Base-by-base conservation (phyloP, 2,113 vertebrate genomes). In the Pedetes capensis region DNA sequence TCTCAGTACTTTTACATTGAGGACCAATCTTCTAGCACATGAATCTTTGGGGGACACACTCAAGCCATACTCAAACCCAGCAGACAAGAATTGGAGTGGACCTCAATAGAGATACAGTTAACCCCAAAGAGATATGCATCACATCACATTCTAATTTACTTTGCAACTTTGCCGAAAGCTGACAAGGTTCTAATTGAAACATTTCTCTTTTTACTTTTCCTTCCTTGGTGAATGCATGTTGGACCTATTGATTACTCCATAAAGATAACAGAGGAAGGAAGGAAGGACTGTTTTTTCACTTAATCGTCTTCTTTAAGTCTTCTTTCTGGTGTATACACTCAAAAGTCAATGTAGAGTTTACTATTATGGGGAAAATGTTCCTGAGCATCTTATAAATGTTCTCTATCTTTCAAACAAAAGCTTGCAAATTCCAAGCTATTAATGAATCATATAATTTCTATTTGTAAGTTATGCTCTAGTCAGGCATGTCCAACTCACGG, bases 271-370 rank as follows among this genome's bases (percentile, higher is more conserved):
- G 42, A 23, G 11, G 34, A 74, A 89, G 37, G 76, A 89, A 89
- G n/a, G 32, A 13, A 81, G 18, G 8, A 78, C 34, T 81, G 42
- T 55, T 86, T 90, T 72, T 44, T 76, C 61, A 74, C 53, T 79
- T 63, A 68, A n/a, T 81, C 68, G 32, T 76, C 75, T 87, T 90
- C 94, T 71, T 81, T 75, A 91, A 87, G 37, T 57, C 79, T 37
- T 87, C 87, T 83, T 92, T 55, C 61, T 84, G 64, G 59, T 82
- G 72, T 84, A n/a, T 44, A 87, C 37, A 93, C 84, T 89, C 82
- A 83, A 91, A 91, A 96, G 13, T 18, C 51, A 94, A 92, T 55
- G 18, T 18, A 85, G 37, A 96, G 82, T 94, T 93, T 94, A 64
- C 57, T 85, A 51, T 82, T 53, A 81, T 29, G n/a, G 25, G 37